These are phyloP conservation scores for Coilia nasus DNA, from an alignment of 2,797 vertebrate genomes.

Conservation along the genomic window DNA sequence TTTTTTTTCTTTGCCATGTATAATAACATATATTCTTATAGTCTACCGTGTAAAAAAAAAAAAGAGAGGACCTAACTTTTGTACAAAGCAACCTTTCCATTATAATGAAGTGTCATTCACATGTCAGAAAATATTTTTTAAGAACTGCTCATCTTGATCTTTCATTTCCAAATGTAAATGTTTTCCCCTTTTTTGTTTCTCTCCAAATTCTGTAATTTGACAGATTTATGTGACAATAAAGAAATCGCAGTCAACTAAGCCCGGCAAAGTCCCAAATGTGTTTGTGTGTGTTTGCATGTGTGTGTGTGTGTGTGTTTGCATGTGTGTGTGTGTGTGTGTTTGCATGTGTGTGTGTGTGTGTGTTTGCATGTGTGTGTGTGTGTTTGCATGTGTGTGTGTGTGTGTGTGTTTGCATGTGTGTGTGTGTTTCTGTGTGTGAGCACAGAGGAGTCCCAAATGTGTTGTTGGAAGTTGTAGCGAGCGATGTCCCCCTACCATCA, in stretches of 20 bases:
- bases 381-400: no score
- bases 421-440: no score
- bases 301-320: no score
- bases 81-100: constrained; percentile 16
- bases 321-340: no score
- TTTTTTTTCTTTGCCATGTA: not conserved
- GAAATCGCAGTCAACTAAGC: constrained; percentile 13
- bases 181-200: constrained; percentile 46
- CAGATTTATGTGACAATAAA: constrained; percentile 56
- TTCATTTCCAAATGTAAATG: not conserved
- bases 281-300: no score
- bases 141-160: constrained; percentile 29
- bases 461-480: constrained; percentile 42
- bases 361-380: no score
- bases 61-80: not conserved
- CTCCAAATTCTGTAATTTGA: constrained; percentile 40
- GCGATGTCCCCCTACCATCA: constrained; percentile 30
- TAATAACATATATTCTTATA: constrained; percentile 9
- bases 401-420: no score
- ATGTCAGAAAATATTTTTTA: constrained; percentile 38
- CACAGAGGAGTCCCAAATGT: constrained; percentile 40
- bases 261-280: constrained; percentile 50
- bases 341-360: no score
- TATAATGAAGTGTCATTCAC: constrained; percentile 26
- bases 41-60: not conserved